Evolutionary conservation across 2,888 invertebrate genomes (phyloP).

Genomic region (Cataglyphis albicans): DNA sequence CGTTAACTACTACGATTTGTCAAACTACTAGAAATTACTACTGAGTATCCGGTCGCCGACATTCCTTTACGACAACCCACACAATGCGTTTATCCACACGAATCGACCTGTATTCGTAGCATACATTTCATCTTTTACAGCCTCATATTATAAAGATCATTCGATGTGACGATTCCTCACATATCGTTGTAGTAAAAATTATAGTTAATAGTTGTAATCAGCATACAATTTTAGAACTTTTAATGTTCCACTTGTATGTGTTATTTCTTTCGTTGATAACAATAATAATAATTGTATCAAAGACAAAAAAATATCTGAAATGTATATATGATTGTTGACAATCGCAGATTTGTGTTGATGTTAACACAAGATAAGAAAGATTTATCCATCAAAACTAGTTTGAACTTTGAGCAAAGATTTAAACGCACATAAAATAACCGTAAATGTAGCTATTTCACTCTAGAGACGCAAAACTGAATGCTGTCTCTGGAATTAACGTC

Average conservation of each 20-base stretch:
- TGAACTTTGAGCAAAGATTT: background rate
- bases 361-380: background rate
- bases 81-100: slow-evolving; percentile 6
- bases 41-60: background rate
- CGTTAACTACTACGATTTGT: slow-evolving; percentile 19
- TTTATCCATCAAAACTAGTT: background rate
- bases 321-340: background rate
- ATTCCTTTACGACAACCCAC: background rate
- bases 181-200: background rate
- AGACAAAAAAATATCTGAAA: too few species aligned
- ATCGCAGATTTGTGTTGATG: background rate
- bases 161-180: background rate
- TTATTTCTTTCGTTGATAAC: too few species aligned
- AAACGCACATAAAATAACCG: background rate
- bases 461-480: background rate
- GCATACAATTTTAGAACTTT: too few species aligned
- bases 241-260: too few species aligned
- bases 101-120: background rate
- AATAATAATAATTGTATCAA: too few species aligned
- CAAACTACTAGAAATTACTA: slow-evolving; percentile 32
- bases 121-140: background rate
- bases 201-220: too few species aligned
- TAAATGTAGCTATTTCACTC: background rate
- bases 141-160: background rate
- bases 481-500: background rate